Conservation (phyloP, 1,140 invertebrate genomes). For the Notospermus geniculatus region DNA sequence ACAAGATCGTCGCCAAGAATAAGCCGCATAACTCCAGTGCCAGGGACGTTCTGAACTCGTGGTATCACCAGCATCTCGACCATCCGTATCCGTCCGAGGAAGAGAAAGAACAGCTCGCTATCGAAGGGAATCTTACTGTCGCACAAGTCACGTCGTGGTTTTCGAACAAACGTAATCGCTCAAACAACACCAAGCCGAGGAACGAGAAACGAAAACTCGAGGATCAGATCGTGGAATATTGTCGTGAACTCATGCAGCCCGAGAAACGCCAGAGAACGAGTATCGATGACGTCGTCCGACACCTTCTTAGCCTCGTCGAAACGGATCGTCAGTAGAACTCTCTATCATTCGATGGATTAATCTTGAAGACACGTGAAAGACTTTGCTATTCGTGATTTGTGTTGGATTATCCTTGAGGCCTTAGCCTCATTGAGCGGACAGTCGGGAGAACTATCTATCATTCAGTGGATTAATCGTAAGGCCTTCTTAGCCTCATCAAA, state of each 20-base stretch:
- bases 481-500: no score
- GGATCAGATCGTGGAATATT: background rate
- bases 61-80: slow-evolving; percentile 41
- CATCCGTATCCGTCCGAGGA: slow-evolving; percentile 46
- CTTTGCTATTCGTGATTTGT: no score
- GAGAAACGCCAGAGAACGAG: background rate
- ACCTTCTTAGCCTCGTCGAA: no score
- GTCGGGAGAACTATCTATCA: no score
- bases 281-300: no score
- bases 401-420: no score
- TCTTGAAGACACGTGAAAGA: no score
- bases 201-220: slow-evolving; percentile 18
- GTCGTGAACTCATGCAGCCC: background rate
- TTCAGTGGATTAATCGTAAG: no score
- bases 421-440: no score
- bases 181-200: slow-evolving; percentile 45
- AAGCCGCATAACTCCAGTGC: slow-evolving; percentile 34
- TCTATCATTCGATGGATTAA: no score
- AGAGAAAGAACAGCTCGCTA: slow-evolving; percentile 39
- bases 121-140: slow-evolving; percentile 35
- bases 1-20: slow-evolving; percentile 16
- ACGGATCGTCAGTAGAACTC: no score
- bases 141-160: slow-evolving; percentile 52
- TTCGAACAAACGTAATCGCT: slow-evolving; percentile 48
- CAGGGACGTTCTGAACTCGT: slow-evolving; percentile 37